phyloP scores from a whole-genome alignment of 2,113 vertebrate genomes.

The Balaeniceps rex region DNA sequence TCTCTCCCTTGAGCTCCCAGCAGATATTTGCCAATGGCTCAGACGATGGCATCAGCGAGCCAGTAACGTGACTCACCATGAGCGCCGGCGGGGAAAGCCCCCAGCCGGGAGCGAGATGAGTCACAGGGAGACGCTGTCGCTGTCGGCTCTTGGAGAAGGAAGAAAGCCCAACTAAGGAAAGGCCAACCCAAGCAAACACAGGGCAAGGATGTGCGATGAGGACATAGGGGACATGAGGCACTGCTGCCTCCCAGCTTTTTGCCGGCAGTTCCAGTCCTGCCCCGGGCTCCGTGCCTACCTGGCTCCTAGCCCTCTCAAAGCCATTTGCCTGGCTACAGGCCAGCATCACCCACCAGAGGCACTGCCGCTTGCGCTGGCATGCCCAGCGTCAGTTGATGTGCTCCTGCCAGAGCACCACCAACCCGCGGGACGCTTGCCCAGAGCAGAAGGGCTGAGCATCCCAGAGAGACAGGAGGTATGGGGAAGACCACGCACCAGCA shows the following conservation, averaged over 20 bases:
- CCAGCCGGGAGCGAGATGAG: not conserved
- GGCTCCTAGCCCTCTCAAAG: not conserved
- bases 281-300: not conserved
- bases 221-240: not conserved
- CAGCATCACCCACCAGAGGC: not conserved
- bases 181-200: not conserved
- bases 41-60: accelerated
- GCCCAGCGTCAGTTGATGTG: not conserved
- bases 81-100: not conserved
- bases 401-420: not conserved
- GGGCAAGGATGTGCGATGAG: not conserved
- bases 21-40: not conserved
- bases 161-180: not conserved
- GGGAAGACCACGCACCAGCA: not conserved
- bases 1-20: not conserved
- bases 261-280: not conserved
- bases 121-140: not conserved
- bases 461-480: not conserved
- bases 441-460: not conserved
- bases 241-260: not conserved
- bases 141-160: accelerated
- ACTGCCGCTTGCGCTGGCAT: not conserved
- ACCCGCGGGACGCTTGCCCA: not conserved
- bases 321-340: not conserved
- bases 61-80: not conserved